These are phyloP conservation scores for Tetrao urogallus DNA, from an alignment of 2,113 vertebrate genomes.

Conservation along the genomic window DNA sequence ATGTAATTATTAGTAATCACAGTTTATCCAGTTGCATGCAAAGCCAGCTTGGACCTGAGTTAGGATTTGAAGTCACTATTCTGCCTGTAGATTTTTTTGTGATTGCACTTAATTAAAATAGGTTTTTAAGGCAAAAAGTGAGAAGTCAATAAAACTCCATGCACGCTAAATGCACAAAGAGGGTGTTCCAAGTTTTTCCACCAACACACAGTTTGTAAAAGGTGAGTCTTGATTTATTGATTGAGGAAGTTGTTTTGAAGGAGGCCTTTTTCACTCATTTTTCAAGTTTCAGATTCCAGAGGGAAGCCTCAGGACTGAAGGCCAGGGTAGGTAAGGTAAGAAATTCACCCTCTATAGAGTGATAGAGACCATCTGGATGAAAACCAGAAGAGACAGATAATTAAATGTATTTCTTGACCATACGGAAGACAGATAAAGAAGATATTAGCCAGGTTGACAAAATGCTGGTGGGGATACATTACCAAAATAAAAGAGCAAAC, in stretches of 20 bases:
- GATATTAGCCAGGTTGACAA: not conserved
- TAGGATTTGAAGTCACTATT: not conserved
- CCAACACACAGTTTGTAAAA: not conserved
- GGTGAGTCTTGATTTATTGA: not conserved
- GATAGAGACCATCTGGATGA: not conserved
- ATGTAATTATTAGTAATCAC: not conserved
- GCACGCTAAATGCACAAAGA: not conserved
- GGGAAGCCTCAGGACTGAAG: not conserved
- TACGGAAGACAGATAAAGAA: not conserved
- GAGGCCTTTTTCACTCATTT: not conserved
- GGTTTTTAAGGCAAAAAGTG: not conserved
- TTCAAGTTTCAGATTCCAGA: not conserved
- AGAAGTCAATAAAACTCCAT: not conserved
- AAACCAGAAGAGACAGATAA: not conserved
- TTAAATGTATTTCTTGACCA: not conserved
- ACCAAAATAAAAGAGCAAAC: not conserved
- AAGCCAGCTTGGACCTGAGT: not conserved
- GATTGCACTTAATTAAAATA: not conserved
- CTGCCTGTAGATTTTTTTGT: not conserved
- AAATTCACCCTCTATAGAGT: not conserved
- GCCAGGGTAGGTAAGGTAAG: not conserved
- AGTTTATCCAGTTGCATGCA: not conserved
- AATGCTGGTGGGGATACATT: fast-evolving
- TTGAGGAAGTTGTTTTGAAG: not conserved
- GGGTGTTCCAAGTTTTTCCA: not conserved